phyloP scores from a whole-genome alignment of 2,113 vertebrate genomes.

The Xiphophorus couchianus region DNA sequence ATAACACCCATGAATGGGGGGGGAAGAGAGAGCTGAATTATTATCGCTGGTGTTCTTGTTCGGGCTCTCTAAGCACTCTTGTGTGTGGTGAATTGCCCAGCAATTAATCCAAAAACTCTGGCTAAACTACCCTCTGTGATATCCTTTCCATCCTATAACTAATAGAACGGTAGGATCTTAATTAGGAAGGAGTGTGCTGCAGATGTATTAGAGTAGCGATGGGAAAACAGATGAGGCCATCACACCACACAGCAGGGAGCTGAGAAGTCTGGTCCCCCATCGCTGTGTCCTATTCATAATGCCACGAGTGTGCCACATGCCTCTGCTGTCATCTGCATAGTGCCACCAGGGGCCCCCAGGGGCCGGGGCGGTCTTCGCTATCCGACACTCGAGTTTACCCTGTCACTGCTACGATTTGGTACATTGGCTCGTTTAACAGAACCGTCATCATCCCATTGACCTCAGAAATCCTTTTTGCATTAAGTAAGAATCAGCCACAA shows the following conservation, averaged over 20 bases:
- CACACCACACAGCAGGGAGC: conserved; percentile 72
- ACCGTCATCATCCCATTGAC: conserved; percentile 45
- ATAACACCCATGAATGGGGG: conserved; percentile 34
- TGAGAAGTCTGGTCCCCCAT: conserved; percentile 71
- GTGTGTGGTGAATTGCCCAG: conserved; percentile 67
- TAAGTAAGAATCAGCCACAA: not conserved
- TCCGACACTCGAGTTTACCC: conserved; percentile 57
- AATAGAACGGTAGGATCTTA: conserved; percentile 77
- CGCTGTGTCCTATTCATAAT: conserved; percentile 75
- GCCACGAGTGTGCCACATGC: conserved; percentile 72
- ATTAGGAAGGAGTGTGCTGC: conserved; percentile 74
- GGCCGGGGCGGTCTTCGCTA: conserved; percentile 46
- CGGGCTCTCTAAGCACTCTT: conserved; percentile 53
- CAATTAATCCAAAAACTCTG: conserved; percentile 79
- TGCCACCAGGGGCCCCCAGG: conserved; percentile 57
- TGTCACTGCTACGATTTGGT: conserved; percentile 24
- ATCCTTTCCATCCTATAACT: conserved; percentile 73
- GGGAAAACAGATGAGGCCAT: conserved; percentile 80
- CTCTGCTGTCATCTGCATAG: conserved; percentile 70
- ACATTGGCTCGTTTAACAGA: conserved; percentile 16
- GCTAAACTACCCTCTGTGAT: conserved; percentile 76
- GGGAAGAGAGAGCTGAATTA: conserved; percentile 28
- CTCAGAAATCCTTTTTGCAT: conserved; percentile 24
- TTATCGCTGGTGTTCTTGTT: conserved; percentile 46
- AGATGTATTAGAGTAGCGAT: conserved; percentile 76